Evolutionary conservation across 37 sponge, comb jelly and placozoan species (phyloP).

Genomic region (Eunapius fragilis): DNA sequence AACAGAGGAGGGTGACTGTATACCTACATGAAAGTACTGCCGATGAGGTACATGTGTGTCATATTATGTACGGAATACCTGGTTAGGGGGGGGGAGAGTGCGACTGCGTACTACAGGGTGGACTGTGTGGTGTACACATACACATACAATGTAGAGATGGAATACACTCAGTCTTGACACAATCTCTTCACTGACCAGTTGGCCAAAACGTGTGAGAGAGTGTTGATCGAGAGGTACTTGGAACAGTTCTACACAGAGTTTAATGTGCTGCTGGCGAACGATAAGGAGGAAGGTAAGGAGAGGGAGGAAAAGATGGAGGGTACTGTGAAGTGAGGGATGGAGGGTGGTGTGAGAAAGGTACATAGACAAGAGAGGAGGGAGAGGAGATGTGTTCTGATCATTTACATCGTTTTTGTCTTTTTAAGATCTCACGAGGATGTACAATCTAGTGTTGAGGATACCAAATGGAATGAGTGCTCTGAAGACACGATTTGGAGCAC

Average conservation of each 20-base stretch:
- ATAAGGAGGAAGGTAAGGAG: slow-evolving; percentile 80
- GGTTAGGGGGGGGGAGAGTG: not conserved
- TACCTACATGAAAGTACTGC: slow-evolving; percentile 94
- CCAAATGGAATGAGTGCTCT: slow-evolving; percentile 49
- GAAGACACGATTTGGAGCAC: slow-evolving; percentile 74
- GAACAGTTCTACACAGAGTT: slow-evolving; percentile 90
- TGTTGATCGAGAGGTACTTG: slow-evolving; percentile 87
- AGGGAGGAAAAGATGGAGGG: no score
- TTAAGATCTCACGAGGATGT: slow-evolving; percentile 88
- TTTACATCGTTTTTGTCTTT: not conserved
- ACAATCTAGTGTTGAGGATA: slow-evolving; percentile 67
- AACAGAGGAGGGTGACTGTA: slow-evolving; percentile 86
- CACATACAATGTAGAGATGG: not conserved
- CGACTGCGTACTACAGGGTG: not conserved
- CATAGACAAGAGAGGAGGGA: no score
- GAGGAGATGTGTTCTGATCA: no score
- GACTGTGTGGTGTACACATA: not conserved
- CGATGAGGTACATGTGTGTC: slow-evolving; percentile 64
- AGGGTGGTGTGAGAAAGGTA: no score
- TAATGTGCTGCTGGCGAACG: slow-evolving; percentile 67
- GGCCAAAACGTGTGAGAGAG: slow-evolving; percentile 79
- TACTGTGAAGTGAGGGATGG: not conserved
- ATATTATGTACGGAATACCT: not conserved
- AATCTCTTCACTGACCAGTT: slow-evolving; percentile 45
- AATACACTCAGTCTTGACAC: not conserved